Evolutionary conservation across 2,888 invertebrate genomes (phyloP).

Genomic region (Tinea semifulvella): DNA sequence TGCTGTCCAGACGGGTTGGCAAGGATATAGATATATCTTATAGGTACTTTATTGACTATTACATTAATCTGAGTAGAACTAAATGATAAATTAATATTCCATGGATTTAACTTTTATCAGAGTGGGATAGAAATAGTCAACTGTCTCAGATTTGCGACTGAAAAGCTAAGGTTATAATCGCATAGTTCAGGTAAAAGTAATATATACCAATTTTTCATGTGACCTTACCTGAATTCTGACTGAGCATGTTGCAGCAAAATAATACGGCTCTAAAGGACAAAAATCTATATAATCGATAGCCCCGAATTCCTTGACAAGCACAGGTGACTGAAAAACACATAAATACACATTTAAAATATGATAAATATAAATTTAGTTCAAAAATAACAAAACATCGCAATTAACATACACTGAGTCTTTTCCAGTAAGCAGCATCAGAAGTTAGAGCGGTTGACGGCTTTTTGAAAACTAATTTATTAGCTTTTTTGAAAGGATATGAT

Average conservation of each 20-base stretch:
- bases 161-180: too few relatives aligned
- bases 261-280: constrained; percentile 86
- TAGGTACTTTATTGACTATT: too few relatives aligned
- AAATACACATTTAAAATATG: constrained; percentile 2
- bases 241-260: constrained; percentile 93
- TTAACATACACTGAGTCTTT: constrained; percentile 77
- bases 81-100: too few relatives aligned
- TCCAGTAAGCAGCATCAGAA: constrained; percentile 88
- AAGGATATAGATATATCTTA: too few relatives aligned
- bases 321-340: constrained; percentile 70
- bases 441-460: constrained; percentile 74
- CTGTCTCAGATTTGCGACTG: too few relatives aligned
- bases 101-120: too few relatives aligned
- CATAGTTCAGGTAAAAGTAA: too few relatives aligned
- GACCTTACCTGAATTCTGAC: constrained; percentile 76
- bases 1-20: too few relatives aligned
- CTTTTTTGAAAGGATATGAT: constrained; percentile 73
- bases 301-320: constrained; percentile 91
- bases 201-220: background rate
- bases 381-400: constrained; percentile 6
- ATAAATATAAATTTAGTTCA: constrained; percentile 1
- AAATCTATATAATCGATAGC: constrained; percentile 92
- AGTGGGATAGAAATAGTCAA: too few relatives aligned
- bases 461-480: constrained; percentile 73
- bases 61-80: too few relatives aligned